Evolutionary conservation across 2,888 invertebrate species (phyloP).

Genomic region (Amblyjoppa fuscipennis): DNA sequence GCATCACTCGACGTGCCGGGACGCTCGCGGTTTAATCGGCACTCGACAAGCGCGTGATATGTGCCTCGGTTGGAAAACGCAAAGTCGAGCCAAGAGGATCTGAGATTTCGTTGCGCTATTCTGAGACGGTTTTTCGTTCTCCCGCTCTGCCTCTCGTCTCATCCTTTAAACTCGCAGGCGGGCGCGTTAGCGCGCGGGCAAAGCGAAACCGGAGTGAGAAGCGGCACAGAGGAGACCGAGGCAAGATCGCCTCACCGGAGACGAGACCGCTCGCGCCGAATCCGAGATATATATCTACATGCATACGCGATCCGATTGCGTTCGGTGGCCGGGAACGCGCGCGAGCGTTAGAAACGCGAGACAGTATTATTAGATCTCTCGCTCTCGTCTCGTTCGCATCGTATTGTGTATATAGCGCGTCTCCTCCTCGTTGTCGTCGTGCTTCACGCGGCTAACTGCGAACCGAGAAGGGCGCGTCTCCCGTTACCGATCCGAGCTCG

Average conservation of each 20-base stretch:
- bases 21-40: slow-evolving; percentile 64
- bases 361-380: slow-evolving; percentile 80
- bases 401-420: not conserved
- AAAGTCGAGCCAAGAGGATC: slow-evolving; percentile 78
- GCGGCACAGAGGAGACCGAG: slow-evolving; percentile 37
- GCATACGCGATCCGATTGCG: slow-evolving; percentile 78
- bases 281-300: slow-evolving; percentile 54
- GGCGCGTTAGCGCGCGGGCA: slow-evolving; percentile 23
- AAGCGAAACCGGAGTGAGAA: slow-evolving; percentile 52
- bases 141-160: slow-evolving; percentile 26
- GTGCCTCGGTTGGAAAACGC: slow-evolving; percentile 70
- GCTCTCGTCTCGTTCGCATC: slow-evolving; percentile 43
- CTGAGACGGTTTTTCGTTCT: slow-evolving; percentile 70
- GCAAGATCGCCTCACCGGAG: not conserved
- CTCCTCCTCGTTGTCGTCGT: not conserved
- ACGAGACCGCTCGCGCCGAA: slow-evolving; percentile 36
- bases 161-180: slow-evolving; percentile 26
- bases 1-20: no score
- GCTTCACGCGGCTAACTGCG: slow-evolving; percentile 13
- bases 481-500: slow-evolving; percentile 42
- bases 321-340: slow-evolving; percentile 71
- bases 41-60: slow-evolving; percentile 73
- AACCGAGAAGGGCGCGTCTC: slow-evolving; percentile 54
- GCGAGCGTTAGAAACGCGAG: slow-evolving; percentile 79
- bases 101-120: slow-evolving; percentile 80